Conservation (phyloP, 2,113 vertebrate species). For the Tetraodon nigroviridis region DNA sequence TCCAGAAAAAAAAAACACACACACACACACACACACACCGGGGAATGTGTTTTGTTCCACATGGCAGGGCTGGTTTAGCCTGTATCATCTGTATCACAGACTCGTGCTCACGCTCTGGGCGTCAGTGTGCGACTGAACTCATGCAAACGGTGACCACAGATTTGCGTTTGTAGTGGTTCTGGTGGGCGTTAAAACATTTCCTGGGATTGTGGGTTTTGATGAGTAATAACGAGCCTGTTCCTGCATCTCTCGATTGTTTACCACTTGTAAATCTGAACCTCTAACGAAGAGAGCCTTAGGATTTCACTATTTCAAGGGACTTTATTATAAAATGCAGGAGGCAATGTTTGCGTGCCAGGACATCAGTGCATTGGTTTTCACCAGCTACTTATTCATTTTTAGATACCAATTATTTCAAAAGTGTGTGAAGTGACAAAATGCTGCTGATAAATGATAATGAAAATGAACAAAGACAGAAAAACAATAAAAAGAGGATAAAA, state of each 20-base stretch:
- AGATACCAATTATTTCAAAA: no score
- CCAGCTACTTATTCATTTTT: no score
- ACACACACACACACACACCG: no score
- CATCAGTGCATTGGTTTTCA: no score
- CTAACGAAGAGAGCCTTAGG: background rate
- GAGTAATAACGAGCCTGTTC: conserved; percentile 10
- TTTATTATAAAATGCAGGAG: conserved; percentile 7
- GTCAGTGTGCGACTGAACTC: conserved; percentile 33
- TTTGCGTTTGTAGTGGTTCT: conserved; percentile 30
- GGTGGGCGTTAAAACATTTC: conserved; percentile 11
- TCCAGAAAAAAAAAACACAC: conserved; percentile 16
- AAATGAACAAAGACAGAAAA: background rate
- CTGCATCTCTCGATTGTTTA: background rate
- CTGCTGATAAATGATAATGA: no score
- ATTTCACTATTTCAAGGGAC: background rate
- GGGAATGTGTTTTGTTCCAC: conserved; percentile 46
- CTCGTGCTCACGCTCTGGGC: conserved; percentile 21
- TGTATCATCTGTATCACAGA: conserved; percentile 42
- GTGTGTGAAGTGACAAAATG: no score
- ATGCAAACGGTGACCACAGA: conserved; percentile 39
- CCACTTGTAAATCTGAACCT: background rate
- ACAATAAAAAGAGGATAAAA: background rate
- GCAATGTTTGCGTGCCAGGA: no score
- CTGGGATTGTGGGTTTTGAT: conserved; percentile 10
- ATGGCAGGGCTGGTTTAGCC: conserved; percentile 44